phyloP scores from a whole-genome alignment of 2,797 vertebrate species.

The Paratrypauchen microcephalus region DNA sequence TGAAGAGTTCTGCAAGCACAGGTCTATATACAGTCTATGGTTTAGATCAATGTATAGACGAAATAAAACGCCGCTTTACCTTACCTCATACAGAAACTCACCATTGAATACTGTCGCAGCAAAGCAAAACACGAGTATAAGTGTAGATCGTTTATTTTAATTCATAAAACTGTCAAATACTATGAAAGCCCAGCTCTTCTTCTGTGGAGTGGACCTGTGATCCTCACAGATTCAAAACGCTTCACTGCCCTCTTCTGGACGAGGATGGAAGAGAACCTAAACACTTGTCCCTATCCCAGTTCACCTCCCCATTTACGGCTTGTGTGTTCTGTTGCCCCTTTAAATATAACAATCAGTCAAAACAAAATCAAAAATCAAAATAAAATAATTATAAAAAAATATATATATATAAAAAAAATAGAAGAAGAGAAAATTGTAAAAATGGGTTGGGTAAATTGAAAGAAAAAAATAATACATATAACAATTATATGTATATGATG shows the following conservation, averaged over 20 bases:
- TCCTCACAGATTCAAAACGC: not conserved
- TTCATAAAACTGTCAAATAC: not conserved
- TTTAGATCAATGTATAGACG: not conserved
- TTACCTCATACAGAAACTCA: conserved; percentile 12
- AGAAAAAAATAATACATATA: too few relatives aligned
- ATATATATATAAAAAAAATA: too few relatives aligned
- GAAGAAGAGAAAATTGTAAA: too few relatives aligned
- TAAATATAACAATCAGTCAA: not conserved
- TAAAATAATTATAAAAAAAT: not conserved
- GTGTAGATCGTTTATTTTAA: not conserved
- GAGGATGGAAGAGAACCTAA: not conserved
- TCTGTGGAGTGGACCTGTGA: not conserved
- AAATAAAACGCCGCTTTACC: not conserved
- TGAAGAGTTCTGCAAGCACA: not conserved
- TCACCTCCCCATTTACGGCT: too few relatives aligned
- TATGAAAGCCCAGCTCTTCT: not conserved
- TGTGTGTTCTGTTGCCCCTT: not conserved
- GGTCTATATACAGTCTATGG: too few relatives aligned
- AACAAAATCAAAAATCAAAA: not conserved
- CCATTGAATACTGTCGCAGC: not conserved
- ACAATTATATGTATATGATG: too few relatives aligned
- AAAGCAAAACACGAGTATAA: conserved; percentile 1
- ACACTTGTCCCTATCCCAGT: too few relatives aligned
- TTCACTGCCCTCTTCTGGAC: conserved; percentile 11
- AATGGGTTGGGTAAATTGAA: too few relatives aligned